Conservation (phyloP, 2,113 vertebrate species). For the Siniperca chuatsi region DNA sequence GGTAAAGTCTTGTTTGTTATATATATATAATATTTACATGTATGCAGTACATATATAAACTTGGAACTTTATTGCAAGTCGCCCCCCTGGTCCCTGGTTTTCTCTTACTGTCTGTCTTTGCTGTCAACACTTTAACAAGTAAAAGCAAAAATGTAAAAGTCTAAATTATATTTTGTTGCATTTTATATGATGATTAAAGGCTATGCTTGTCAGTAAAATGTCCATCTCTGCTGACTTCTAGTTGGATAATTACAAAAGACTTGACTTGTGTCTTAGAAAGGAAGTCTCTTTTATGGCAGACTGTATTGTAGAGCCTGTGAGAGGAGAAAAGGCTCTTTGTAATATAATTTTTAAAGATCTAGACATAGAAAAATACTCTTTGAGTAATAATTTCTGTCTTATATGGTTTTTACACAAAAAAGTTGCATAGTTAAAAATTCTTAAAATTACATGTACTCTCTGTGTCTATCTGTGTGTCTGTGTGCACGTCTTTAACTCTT, state of each 20-base stretch:
- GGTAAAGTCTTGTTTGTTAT: not conserved
- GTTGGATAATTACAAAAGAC: not conserved
- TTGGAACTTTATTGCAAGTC: not conserved
- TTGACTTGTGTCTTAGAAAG: not conserved
- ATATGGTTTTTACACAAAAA: not conserved
- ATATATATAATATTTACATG: too few species aligned
- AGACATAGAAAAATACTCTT: not conserved
- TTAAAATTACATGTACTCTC: too few species aligned
- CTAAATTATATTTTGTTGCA: not conserved
- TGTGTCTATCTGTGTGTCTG: too few species aligned
- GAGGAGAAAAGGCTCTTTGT: too few species aligned
- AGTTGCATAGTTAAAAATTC: too few species aligned
- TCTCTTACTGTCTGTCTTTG: not conserved
- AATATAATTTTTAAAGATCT: not conserved
- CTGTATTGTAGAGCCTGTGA: too few species aligned
- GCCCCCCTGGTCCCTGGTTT: not conserved
- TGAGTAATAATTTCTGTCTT: too few species aligned
- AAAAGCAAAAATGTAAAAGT: not conserved
- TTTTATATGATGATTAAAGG: not conserved
- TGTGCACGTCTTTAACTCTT: too few species aligned
- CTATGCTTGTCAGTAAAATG: not conserved
- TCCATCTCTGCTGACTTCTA: too few species aligned
- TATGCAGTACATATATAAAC: too few species aligned
- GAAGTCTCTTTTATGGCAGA: too few species aligned
- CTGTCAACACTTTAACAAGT: not conserved